phyloP scores from a whole-genome alignment of 2,797 vertebrate species.

The Thunnus albacares region DNA sequence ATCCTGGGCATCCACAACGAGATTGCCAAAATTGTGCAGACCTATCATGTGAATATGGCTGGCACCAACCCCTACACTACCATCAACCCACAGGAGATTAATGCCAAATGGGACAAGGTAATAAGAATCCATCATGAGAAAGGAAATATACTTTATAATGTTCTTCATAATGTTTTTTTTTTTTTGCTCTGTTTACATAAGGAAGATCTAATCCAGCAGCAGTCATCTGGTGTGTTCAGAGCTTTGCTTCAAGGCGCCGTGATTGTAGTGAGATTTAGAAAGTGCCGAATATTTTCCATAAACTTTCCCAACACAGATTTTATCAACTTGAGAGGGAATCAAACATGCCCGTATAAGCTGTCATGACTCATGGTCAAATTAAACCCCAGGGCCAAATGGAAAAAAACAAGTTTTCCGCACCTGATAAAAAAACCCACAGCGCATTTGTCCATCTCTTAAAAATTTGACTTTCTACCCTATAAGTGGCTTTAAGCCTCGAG shows the following conservation, averaged over 20 bases:
- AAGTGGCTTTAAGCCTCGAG: too few species aligned
- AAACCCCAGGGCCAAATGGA: too few species aligned
- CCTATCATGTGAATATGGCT: slow-evolving; percentile 97
- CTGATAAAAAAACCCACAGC: too few species aligned
- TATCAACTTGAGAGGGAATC: too few species aligned
- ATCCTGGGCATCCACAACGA: slow-evolving; percentile 98
- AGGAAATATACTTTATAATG: not conserved
- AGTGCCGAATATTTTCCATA: too few species aligned
- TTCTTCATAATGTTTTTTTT: too few species aligned
- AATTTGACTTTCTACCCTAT: too few species aligned
- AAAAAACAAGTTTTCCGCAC: too few species aligned
- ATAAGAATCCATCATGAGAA: not conserved
- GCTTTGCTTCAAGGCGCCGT: not conserved
- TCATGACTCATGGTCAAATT: too few species aligned
- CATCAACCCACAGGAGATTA: slow-evolving; percentile 96
- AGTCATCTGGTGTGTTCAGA: not conserved
- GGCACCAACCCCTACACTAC: slow-evolving; percentile 97
- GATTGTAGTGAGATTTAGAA: not conserved
- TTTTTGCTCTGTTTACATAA: not conserved
- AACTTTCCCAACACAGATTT: not conserved
- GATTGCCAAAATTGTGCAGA: slow-evolving; percentile 97
- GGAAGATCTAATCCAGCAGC: not conserved
- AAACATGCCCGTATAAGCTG: too few species aligned
- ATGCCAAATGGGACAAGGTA: slow-evolving; percentile 98
- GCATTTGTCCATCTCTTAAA: too few species aligned